Evolutionary conservation across 2,113 vertebrate species (phyloP).

Genomic region (Apaloderma vittatum): DNA sequence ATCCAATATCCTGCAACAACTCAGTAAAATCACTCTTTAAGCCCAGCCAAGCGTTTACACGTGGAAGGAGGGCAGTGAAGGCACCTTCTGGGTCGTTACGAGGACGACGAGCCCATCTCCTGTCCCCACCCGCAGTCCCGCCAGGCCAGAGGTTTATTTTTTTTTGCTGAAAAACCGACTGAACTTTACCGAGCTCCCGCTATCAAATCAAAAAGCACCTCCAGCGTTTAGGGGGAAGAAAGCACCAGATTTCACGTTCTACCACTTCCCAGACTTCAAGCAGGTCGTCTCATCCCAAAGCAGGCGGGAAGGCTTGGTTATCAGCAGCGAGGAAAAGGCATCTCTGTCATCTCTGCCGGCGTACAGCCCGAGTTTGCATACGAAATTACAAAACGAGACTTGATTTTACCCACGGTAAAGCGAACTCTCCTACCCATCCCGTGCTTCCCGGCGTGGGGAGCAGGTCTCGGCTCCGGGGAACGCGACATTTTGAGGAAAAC

Average conservation of each 20-base stretch:
- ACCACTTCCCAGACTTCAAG: not conserved
- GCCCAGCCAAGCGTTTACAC: fast-evolving
- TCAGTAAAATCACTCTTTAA: not conserved
- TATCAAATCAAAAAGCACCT: not conserved
- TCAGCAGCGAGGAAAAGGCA: not conserved
- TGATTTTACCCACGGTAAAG: not conserved
- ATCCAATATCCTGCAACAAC: not conserved
- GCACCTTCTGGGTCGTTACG: not conserved
- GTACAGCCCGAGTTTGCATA: not conserved
- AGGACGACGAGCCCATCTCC: not conserved
- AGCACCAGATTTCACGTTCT: not conserved
- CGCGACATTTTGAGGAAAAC: not conserved
- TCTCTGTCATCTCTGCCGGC: not conserved
- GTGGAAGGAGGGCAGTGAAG: not conserved
- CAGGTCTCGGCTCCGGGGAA: not conserved
- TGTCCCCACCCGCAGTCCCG: not conserved
- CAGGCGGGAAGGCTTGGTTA: not conserved
- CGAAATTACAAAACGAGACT: not conserved
- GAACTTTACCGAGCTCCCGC: not conserved
- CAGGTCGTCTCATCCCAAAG: not conserved
- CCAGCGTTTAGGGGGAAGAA: not conserved
- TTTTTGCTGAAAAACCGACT: not conserved
- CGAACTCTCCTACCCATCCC: not conserved
- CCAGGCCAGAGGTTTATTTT: not conserved
- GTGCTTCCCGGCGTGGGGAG: not conserved